phyloP scores from a whole-genome alignment of 2,888 invertebrate genomes.

The Agonopterix heracliana region DNA sequence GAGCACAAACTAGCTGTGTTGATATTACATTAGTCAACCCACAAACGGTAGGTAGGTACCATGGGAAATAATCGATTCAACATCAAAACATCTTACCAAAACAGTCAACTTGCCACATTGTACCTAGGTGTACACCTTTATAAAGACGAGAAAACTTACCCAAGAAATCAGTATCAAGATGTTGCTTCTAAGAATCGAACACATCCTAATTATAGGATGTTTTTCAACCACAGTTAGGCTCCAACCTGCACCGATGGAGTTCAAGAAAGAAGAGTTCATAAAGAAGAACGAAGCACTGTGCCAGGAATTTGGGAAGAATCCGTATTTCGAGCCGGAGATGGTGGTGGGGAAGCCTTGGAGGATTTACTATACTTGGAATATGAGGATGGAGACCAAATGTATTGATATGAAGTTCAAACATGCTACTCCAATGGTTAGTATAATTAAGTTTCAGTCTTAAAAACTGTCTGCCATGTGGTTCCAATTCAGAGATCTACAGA shows the following conservation, averaged over 20 bases:
- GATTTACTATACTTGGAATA: slow-evolving; percentile 53
- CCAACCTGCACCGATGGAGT: too few species aligned
- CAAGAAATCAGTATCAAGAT: too few species aligned
- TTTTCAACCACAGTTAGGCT: too few species aligned
- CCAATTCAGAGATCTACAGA: too few species aligned
- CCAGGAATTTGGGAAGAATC: slow-evolving; percentile 28
- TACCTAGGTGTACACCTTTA: too few species aligned
- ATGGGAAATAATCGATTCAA: not conserved
- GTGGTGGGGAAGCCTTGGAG: slow-evolving; percentile 47
- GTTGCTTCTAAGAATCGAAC: too few species aligned
- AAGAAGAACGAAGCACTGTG: slow-evolving; percentile 26
- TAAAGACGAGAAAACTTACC: too few species aligned
- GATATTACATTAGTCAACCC: not conserved
- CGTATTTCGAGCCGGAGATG: slow-evolving; percentile 46
- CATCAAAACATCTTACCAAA: not conserved
- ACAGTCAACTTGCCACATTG: not conserved
- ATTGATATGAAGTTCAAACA: slow-evolving; percentile 45
- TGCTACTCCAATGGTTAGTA: slow-evolving; percentile 36
- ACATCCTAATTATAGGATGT: too few species aligned
- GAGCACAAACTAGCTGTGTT: too few species aligned
- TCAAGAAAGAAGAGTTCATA: too few species aligned
- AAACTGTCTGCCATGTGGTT: too few species aligned
- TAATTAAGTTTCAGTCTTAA: not conserved
- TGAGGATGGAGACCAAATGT: slow-evolving; percentile 37
- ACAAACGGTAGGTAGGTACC: not conserved